Percentiles rank a stretch among this genome's conserved stretches.
These are phyloP conservation scores for Toxotes lorentzi DNA, from an alignment of 2,797 vertebrate genomes.

Conservation along the genomic window DNA sequence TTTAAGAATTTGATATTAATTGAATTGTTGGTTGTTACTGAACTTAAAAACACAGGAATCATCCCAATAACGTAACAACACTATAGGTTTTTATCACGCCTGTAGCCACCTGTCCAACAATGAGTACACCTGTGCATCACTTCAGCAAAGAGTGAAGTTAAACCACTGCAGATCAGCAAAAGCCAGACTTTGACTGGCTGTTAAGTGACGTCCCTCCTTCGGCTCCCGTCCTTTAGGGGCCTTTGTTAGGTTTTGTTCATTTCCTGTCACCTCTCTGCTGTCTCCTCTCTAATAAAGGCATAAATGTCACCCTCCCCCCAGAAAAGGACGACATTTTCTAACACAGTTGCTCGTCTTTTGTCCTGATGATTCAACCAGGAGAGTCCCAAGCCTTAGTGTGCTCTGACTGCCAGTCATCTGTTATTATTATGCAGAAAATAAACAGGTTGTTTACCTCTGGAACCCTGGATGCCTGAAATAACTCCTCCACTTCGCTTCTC, in stretches of 20 bases:
- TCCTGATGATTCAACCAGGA: neutral
- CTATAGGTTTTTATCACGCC: neutral
- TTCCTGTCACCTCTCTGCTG: neutral
- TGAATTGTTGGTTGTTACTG: too few species aligned
- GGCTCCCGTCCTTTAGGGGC: neutral
- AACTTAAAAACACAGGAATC: neutral
- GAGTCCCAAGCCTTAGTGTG: neutral
- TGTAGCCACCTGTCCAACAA: neutral
- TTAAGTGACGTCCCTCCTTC: too few species aligned
- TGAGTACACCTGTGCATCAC: neutral
- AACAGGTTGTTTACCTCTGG: slow-evolving; percentile 15
- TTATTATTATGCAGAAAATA: slow-evolving; percentile 5
- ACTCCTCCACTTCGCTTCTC: neutral
- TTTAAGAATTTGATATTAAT: neutral
- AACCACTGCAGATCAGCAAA: neutral
- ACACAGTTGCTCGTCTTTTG: neutral
- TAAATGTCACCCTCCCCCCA: too few species aligned
- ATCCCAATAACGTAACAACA: neutral
- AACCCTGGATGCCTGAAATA: neutral
- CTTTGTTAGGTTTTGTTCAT: neutral
- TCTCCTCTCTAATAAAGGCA: neutral
- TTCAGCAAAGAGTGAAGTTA: too few species aligned
- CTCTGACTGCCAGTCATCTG: neutral
- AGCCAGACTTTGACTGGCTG: too few species aligned
- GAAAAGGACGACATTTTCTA: neutral